phyloP scores from a whole-genome alignment of 2,888 invertebrate genomes.

The Crioceris asparagi region DNA sequence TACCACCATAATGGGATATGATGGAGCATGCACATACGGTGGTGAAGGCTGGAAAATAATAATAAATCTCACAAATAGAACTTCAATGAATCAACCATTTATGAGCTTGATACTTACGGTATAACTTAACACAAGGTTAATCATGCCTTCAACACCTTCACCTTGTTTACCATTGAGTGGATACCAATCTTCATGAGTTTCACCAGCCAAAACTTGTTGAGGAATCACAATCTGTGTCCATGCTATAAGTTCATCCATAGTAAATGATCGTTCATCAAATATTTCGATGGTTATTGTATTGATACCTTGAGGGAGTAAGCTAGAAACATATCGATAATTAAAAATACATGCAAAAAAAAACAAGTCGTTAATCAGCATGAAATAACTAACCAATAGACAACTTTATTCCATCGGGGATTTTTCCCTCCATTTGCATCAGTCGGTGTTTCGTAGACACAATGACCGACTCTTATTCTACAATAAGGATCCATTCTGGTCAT shows the following conservation, averaged over 20 bases:
- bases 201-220: constrained; percentile 68
- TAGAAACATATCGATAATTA: constrained; percentile 33
- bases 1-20: constrained; percentile 60
- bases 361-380: no score
- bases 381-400: constrained; percentile 68
- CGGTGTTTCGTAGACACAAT: constrained; percentile 91
- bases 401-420: constrained; percentile 93
- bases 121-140: constrained; percentile 82
- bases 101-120: constrained; percentile 50
- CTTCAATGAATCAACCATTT: neutral
- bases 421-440: constrained; percentile 92
- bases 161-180: constrained; percentile 89
- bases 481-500: constrained; percentile 95
- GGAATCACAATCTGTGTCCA: constrained; percentile 89
- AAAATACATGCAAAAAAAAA: no score
- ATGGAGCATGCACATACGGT: constrained; percentile 41
- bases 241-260: constrained; percentile 90
- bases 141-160: constrained; percentile 85
- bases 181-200: constrained; percentile 93
- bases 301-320: constrained; percentile 79
- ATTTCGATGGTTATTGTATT: constrained; percentile 85
- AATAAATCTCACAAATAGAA: neutral
- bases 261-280: constrained; percentile 94
- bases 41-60: constrained; percentile 16
- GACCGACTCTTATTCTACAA: constrained; percentile 83